Evolutionary conservation across 2,888 invertebrate species (phyloP), one percentile per base, ranked within the genome.

Genomic region (Lycocerus yunnanus): DNA sequence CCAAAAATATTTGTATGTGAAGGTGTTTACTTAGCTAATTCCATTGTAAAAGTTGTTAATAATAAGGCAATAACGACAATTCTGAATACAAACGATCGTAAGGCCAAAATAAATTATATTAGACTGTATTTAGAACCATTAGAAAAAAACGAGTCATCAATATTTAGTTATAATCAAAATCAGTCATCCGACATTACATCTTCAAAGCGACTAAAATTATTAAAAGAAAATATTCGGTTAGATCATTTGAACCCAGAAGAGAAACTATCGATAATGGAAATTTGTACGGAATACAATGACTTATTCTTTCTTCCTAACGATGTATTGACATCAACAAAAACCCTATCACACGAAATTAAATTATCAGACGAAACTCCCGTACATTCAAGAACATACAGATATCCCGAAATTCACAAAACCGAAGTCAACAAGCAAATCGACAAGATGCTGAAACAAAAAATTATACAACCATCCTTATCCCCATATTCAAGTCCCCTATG

Each of bases 371-470:
- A 72, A 8, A 73, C 66, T 27, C 83, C 82, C 9, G 79, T 83
- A 11, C 66, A 74, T 74, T 66, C 79, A 4, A 82, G 82, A 79
- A 77, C 76, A 5, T 84, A 84, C 75, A 61, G 82, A 43, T 83
- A 78, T 60, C 83, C 81, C 9, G 77, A 84, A 75, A 69, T 80
- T 13, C 82, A 82, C 71, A 83, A 84, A 77, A 68, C 76, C 18
- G 83, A 84, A 74, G 78, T 84, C 15, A 69, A 82, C 9, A 77
- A 75, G 20, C 81, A 84, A 80, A 81, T 84, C 10, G 2, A 71
- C 1, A 79, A 82, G 77, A 82, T 81, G 77, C 58, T 80, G 27
- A 67, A 75, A 63, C 75, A 83, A 75, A 72, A 78, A 16, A 83
- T 83, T 27, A 82, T 83, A 43, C 71, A 74, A 79, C 74, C 76